Percentiles rank a stretch among this genome's conserved stretches.
Conservation (phyloP, 2,888 invertebrate species). For the Nasonovia ribisnigri region DNA sequence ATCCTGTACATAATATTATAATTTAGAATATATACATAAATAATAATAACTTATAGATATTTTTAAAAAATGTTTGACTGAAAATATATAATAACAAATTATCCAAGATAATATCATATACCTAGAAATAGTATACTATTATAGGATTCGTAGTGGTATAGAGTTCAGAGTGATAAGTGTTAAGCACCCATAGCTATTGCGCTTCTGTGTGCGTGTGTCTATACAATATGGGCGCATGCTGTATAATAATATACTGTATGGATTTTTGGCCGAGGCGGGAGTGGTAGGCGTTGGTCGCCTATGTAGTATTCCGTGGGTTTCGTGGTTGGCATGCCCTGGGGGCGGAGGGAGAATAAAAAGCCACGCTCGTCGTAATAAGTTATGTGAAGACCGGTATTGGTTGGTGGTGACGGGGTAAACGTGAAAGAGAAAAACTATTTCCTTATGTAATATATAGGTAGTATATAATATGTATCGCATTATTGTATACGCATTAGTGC, state of each 20-base stretch:
- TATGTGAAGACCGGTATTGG: neutral
- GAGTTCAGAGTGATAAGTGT: neutral
- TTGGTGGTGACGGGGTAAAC: neutral
- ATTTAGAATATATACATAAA: neutral
- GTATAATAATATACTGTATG: conserved; percentile 39
- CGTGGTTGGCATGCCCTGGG: neutral
- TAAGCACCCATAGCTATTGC: neutral
- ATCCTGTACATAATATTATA: neutral
- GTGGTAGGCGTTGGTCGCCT: neutral
- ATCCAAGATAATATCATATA: neutral
- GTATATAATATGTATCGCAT: neutral
- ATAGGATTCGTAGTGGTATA: neutral
- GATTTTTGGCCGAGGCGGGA: conserved; percentile 38
- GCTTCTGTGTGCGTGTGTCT: neutral
- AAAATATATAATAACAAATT: neutral
- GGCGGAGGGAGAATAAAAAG: neutral
- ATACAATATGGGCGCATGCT: neutral
- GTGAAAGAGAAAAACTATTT: neutral
- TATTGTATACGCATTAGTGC: neutral
- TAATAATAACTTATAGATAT: neutral
- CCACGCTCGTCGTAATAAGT: neutral
- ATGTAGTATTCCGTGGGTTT: conserved; percentile 23
- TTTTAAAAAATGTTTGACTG: neutral
- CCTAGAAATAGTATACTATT: neutral
- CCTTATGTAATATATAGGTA: neutral